Evolutionary conservation across 2,797 vertebrate species (phyloP).

Genomic region (Crax fasciolata): DNA sequence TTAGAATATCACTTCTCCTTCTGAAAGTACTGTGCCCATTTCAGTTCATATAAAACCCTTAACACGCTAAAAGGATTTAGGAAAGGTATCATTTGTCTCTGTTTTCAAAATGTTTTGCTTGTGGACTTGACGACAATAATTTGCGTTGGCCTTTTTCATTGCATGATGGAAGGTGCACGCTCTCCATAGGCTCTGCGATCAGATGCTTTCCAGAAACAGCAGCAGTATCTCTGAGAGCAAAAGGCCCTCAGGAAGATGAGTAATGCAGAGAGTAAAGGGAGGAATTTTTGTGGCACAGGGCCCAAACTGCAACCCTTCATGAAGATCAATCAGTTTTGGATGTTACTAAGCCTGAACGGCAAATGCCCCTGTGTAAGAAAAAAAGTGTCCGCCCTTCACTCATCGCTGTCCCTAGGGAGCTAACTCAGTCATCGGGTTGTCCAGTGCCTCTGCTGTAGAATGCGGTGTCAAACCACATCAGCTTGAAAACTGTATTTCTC

Average conservation of each 20-base stretch:
- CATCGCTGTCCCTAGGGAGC: not conserved
- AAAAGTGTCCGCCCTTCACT: not conserved
- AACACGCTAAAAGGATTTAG: not conserved
- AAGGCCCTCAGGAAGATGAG: slow-evolving; percentile 47
- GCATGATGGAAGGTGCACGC: rapidly evolving
- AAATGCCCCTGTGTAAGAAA: not conserved
- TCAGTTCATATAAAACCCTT: not conserved
- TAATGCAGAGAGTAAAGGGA: slow-evolving; percentile 33
- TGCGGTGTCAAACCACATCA: slow-evolving; percentile 63
- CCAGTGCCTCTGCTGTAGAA: slow-evolving; percentile 24
- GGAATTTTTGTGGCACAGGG: not conserved
- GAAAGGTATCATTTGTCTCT: not conserved
- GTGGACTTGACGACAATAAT: not conserved
- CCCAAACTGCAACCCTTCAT: not conserved
- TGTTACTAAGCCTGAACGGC: not conserved
- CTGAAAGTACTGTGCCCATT: not conserved
- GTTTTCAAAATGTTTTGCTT: slow-evolving; percentile 28
- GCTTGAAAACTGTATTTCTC: slow-evolving; percentile 32
- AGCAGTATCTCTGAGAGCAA: slow-evolving; percentile 26
- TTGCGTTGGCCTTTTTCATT: not conserved
- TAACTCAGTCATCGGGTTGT: not conserved
- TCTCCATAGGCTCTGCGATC: not conserved
- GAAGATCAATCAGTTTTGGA: not conserved
- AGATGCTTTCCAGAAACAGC: slow-evolving; percentile 32
- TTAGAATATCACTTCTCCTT: not conserved